Percentiles rank a stretch among this genome's conserved stretches.
phyloP scores from a whole-genome alignment of 2,888 invertebrate species.

The Chaitophorus viminalis region DNA sequence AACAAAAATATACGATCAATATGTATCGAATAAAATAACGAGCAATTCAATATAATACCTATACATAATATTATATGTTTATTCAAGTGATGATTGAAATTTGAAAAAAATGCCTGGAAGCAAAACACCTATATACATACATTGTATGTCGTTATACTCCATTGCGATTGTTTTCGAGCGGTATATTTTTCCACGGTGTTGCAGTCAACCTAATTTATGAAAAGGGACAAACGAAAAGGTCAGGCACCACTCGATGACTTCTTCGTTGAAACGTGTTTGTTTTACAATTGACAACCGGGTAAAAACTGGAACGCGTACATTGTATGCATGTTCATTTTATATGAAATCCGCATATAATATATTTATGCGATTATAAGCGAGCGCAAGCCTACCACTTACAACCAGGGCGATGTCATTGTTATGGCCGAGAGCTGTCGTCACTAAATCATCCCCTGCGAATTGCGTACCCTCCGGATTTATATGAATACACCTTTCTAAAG shows the following conservation, averaged over 20 bases:
- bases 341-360: constrained; percentile 31
- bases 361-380: constrained; percentile 50
- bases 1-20: not conserved
- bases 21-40: not conserved
- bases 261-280: constrained; percentile 50
- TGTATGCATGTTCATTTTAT: not conserved
- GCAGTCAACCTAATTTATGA: constrained; percentile 3
- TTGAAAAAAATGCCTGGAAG: no score
- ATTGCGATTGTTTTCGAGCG: not conserved
- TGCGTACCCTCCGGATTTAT: constrained; percentile 11
- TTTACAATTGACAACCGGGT: constrained; percentile 37
- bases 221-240: constrained; percentile 26
- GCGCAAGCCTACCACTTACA: constrained; percentile 42
- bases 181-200: constrained; percentile 28
- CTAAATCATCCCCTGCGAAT: constrained; percentile 58
- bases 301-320: constrained; percentile 27
- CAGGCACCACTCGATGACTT: constrained; percentile 49
- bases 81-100: no score
- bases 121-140: no score
- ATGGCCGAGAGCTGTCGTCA: constrained; percentile 51
- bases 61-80: not conserved
- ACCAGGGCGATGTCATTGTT: constrained; percentile 43
- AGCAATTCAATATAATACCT: not conserved
- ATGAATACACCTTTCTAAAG: constrained; percentile 15
- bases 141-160: not conserved